These are phyloP conservation scores for Pipistrellus pygmaeus DNA, from an alignment of 2,797 vertebrate genomes.

Conservation along the genomic window DNA sequence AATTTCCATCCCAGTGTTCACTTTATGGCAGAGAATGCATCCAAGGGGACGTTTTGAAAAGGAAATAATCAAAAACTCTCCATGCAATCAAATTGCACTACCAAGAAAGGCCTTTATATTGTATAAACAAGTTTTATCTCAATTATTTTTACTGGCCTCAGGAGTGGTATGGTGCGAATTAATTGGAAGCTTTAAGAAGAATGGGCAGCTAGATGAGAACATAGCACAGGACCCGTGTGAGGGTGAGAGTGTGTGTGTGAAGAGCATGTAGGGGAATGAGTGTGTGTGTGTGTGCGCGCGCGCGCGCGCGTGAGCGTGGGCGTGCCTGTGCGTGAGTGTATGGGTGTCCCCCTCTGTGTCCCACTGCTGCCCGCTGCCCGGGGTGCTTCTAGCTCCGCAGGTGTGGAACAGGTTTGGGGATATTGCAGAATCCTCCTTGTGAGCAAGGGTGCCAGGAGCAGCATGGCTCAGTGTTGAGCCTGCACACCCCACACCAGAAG, in stretches of 20 bases:
- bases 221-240: not conserved
- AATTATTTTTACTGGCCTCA: conserved; percentile 37
- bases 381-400: not conserved
- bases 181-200: conserved; percentile 29
- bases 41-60: conserved; percentile 52
- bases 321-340: too few relatives aligned
- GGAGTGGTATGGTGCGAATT: conserved; percentile 38
- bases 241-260: not conserved
- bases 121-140: conserved; percentile 47
- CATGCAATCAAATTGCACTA: conserved; percentile 33
- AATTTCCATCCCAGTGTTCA: conserved; percentile 56
- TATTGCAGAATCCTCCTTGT: too few relatives aligned
- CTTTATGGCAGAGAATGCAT: conserved; percentile 32
- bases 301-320: too few relatives aligned
- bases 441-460: not conserved
- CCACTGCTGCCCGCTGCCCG: too few relatives aligned
- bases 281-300: too few relatives aligned
- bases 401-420: too few relatives aligned
- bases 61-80: conserved; percentile 39
- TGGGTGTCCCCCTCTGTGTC: too few relatives aligned
- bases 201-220: not conserved
- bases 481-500: too few relatives aligned
- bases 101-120: conserved; percentile 63
- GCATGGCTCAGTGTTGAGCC: not conserved
- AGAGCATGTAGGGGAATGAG: too few relatives aligned